Evolutionary conservation across 1,140 invertebrate species (phyloP).

Genomic region (Reticulitermes speratus): DNA sequence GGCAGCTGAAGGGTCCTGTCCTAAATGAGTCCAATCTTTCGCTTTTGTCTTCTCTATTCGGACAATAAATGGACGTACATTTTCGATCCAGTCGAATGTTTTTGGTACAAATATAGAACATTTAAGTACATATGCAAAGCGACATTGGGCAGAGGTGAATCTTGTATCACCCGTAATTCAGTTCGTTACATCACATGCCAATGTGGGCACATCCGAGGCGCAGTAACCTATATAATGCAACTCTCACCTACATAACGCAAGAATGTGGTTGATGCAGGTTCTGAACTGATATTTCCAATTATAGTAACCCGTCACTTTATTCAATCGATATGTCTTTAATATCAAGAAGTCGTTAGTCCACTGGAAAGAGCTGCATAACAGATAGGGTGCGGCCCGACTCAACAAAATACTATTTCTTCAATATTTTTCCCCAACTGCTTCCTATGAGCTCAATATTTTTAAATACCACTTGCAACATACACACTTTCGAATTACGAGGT

Average conservation of each 20-base stretch:
- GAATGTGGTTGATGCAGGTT: constrained; percentile 14
- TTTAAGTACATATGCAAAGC: background rate
- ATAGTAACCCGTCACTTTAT: background rate
- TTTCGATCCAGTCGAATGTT: too few relatives aligned
- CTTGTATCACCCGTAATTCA: background rate
- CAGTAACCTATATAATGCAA: constrained; percentile 1
- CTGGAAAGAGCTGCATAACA: background rate
- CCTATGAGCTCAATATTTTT: too few relatives aligned
- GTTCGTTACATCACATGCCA: background rate
- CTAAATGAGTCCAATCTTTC: too few relatives aligned
- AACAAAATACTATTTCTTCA: background rate
- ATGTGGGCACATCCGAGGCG: background rate
- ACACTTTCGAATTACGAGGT: too few relatives aligned
- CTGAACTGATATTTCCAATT: background rate
- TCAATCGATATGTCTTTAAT: background rate
- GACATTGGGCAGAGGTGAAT: background rate
- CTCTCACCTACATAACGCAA: constrained; percentile 10
- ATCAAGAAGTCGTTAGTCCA: background rate
- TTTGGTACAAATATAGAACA: too few relatives aligned
- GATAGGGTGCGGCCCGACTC: background rate
- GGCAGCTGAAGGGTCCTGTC: too few relatives aligned
- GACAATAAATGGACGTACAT: too few relatives aligned
- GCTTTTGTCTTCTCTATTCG: too few relatives aligned
- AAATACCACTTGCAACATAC: too few relatives aligned
- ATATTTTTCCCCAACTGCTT: background rate